Evolutionary conservation across 2,113 vertebrate species (phyloP), one percentile per base, ranked within the genome.

Genomic region (Xiphias gladius): DNA sequence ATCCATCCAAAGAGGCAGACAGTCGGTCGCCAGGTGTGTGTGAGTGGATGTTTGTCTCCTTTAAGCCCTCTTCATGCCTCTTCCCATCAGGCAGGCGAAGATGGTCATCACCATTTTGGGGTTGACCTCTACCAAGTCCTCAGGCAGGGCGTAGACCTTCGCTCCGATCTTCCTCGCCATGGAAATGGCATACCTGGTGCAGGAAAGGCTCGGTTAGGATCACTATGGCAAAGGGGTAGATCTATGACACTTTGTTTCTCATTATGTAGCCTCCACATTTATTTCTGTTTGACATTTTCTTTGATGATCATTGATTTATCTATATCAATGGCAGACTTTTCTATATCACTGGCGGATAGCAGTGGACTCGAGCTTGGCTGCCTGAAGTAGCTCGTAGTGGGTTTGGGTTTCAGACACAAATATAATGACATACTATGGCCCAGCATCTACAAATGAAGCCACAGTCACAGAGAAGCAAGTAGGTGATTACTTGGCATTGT

Each of bases 21-120:
- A 0, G 96, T 97, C 96, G 96, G 58, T 68, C 39, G 35, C n/a
- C 65, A 50, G 39, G 28, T 57, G 10, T 30, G 52, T 61, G 30
- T 35, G 13, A 13, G 57, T 32, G 62, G 0, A 3, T 5, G 20
- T 16, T 24, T n/a, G 30, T 65, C 50, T 50, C 39, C 61, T 82
- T 68, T 89, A 94, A 0, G 66, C 87, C 48, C 2, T 90, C 85
- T 91, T 93, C 91, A 93, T 91, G 58, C 93, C 93, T 75, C 90
- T 74, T 13, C 86, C 93, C 93, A 94, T 94, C 78, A 94, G 88
- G 43, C 94, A 94, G 70, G 92, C 93, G 61, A 98, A 99, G 88
- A 98, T 96, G 0, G 97, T 99, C 97, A 99, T 98, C 90, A 98
- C 97, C 97, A 98, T 99, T 92, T 99, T 99, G 13, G 91, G 97